Percentiles rank a stretch among this genome's conserved stretches.
phyloP scores from a whole-genome alignment of 2,113 vertebrate genomes.

The Antechinus stuartii region DNA sequence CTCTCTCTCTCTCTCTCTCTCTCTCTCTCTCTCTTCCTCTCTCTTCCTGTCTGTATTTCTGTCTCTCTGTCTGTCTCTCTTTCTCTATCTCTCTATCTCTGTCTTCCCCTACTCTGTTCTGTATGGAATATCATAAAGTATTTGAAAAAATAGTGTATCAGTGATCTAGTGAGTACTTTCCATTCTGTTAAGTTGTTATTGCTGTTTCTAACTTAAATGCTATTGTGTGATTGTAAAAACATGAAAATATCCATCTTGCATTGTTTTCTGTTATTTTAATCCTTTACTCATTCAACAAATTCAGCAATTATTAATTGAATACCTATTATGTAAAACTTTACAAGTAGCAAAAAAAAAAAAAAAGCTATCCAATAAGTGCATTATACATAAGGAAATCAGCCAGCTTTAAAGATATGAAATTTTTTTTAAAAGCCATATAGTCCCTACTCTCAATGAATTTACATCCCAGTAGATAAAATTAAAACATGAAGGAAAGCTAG shows the following conservation, averaged over 20 bases:
- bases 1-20: not conserved
- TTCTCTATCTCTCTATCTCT: too few relatives aligned
- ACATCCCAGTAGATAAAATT: not conserved
- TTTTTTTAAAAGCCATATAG: not conserved
- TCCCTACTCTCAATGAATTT: not conserved
- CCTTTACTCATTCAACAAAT: not conserved
- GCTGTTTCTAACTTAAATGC: not conserved
- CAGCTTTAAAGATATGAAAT: not conserved
- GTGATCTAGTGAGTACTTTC: not conserved
- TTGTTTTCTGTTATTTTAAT: not conserved
- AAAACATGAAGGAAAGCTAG: not conserved
- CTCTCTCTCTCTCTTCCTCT: too few relatives aligned
- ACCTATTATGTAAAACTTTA: not conserved
- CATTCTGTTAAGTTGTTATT: not conserved
- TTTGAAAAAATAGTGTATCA: not conserved
- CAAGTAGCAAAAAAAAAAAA: not conserved
- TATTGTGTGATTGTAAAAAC: not conserved
- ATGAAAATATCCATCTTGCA: not conserved
- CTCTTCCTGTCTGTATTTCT: too few relatives aligned
- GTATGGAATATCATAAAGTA: not conserved
- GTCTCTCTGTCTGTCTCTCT: too few relatives aligned
- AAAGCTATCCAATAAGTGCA: not conserved
- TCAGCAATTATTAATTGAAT: not conserved
- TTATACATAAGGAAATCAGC: not conserved
- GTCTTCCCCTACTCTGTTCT: too few relatives aligned